Evolutionary conservation across 2,888 invertebrate species (phyloP), one percentile per base, ranked within the genome.

Genomic region (Lepidochitona cinerea): DNA sequence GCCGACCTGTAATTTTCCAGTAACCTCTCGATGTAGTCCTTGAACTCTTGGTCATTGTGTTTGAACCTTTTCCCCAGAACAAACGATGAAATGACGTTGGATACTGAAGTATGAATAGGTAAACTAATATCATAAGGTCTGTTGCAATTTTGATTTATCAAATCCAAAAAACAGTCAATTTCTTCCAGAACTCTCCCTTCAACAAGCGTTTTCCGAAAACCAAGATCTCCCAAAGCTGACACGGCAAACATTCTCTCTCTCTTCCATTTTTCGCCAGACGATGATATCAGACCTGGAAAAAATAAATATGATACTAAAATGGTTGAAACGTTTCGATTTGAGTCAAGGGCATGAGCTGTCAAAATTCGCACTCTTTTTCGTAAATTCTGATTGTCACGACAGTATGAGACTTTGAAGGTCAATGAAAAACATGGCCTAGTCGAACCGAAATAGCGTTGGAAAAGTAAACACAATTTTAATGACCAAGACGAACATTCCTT

Each of bases 11-110:
- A 59, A 26, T 59, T 59, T 18, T 18, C 68, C 23, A 53, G 33
- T 3, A 76, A 18, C 4, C 59, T 35, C 9, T 35, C 29, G 32
- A 73, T 37, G 37, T 79, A 54, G n/a, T 32, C 35, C 4, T 41
- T 36, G 68, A 76, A 76, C 7, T 53, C 41, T 33, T 78, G 14
- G 54, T 76, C 77, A 52, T 72, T 68, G 18, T 54, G 53, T n/a
- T 37, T 73, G 41, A 74, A 67, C 36, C 64, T 36, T 18, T 59
- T 59, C 4, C 59, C 59, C 23, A 59, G 29, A 26, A 59, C 26
- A 26, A 59, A 59, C 29, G 59, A 59, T 14, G 23, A 59, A 1
- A 59, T 59, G 23, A 59, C 59, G 59, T 59, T 59, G 5, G 59
- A 59, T 29, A 59, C 29, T 4, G 59, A 59, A 14, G 59, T 59